Percentiles rank a stretch among this genome's conserved stretches.
Conservation (phyloP, 2,797 vertebrate species). For the Spinus pinus region DNA sequence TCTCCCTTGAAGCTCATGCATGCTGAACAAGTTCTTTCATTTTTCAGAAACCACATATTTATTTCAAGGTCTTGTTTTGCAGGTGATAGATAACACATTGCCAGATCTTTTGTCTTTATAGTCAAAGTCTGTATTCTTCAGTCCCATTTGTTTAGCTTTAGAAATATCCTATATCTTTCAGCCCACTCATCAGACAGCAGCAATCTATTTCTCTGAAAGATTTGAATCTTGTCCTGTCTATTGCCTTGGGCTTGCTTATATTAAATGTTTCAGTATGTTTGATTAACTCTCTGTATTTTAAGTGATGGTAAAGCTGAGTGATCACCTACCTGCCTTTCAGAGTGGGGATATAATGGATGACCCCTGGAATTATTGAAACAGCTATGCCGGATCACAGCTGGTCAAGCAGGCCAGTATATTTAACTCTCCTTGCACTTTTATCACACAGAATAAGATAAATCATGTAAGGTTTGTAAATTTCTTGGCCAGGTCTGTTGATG, state of each 20-base stretch:
- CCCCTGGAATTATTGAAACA: background rate
- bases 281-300: background rate
- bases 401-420: background rate
- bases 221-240: background rate
- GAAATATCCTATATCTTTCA: background rate
- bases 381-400: background rate
- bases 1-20: accelerated
- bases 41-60: background rate
- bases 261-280: background rate
- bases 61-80: background rate
- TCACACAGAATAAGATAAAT: background rate
- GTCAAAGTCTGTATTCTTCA: background rate
- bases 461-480: background rate
- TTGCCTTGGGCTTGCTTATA: background rate
- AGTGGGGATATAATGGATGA: background rate
- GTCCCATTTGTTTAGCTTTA: background rate
- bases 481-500: background rate
- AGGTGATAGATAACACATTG: background rate
- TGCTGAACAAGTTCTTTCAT: background rate
- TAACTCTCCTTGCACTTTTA: background rate
- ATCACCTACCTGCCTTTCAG: background rate
- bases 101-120: background rate
- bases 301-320: background rate
- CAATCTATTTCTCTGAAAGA: background rate
- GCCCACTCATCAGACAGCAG: background rate